These are phyloP conservation scores for Hylaeus volcanicus DNA, from an alignment of 1,140 invertebrate species.

Conservation along the genomic window DNA sequence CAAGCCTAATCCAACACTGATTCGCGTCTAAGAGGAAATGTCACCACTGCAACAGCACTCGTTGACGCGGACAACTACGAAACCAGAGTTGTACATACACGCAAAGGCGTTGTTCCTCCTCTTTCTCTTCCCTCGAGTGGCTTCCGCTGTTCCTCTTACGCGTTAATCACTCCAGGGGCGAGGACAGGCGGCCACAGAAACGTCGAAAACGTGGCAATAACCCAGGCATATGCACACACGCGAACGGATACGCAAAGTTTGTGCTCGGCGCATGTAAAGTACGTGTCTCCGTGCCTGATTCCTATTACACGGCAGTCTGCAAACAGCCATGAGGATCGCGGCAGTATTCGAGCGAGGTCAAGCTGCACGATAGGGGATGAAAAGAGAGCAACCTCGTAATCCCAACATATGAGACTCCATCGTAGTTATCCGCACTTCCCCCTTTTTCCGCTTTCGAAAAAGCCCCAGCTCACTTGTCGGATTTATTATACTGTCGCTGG, in stretches of 20 bases:
- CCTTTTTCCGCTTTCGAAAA: conserved; percentile 23
- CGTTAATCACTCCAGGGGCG: no score
- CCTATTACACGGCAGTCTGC: conserved; percentile 22
- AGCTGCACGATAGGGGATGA: conserved; percentile 37
- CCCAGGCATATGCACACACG: not conserved
- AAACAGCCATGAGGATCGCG: conserved; percentile 23
- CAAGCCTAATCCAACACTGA: no score
- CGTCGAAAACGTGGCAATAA: conserved; percentile 28
- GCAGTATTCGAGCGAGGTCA: conserved; percentile 27
- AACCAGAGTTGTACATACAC: not conserved
- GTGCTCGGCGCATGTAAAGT: not conserved
- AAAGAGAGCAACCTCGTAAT: conserved; percentile 42
- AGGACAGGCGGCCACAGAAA: not conserved
- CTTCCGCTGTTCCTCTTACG: not conserved
- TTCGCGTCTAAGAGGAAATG: not conserved
- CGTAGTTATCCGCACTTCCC: conserved; percentile 19
- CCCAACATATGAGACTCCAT: conserved; percentile 53
- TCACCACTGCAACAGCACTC: not conserved
- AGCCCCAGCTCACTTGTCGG: not conserved
- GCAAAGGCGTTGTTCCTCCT: not conserved
- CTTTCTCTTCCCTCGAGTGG: not conserved
- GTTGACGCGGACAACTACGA: not conserved
- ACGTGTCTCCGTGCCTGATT: conserved; percentile 19
- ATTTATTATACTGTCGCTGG: not conserved
- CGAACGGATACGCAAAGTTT: conserved; percentile 4